Evolutionary conservation across 2,888 invertebrate genomes (phyloP), one percentile per base, ranked within the genome.

Genomic region (Lypha dubia): DNA sequence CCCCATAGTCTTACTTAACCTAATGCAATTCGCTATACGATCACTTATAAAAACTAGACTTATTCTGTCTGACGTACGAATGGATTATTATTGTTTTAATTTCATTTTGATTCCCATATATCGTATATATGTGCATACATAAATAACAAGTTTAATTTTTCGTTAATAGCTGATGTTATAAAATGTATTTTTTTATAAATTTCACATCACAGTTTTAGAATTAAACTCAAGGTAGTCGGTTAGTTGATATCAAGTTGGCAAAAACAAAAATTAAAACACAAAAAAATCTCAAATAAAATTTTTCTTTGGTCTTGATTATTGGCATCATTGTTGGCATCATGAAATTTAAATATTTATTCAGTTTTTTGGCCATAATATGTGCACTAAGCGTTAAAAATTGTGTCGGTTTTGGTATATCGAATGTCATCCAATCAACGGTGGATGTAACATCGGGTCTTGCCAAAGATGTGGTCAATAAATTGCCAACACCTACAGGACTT

Each of bases 401-500:
- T 51, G 38, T 88, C 2, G 87, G 88, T 22, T 88, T 87, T 28
- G 71, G 87, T 5, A 41, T 89, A 4, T 70, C 86, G 17, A 88
- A 90, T 85, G 83, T 91, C 0, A 24, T 90, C 0, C 76, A 86
- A 11, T 89, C 91, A 0, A 68, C 89, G 0, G 79, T 53, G 1
- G 88, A 79, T 53, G 87, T 91, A 6, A 87, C 88, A 9, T 58
- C 75, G n/a, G 88, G 88, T 20, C 79, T 91, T 0, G 87, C 87
- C 8, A 88, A 88, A 20, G 86, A 87, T 46, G 84, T 85, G 17
- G 83, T 80, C 3, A 88, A 87, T 53, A 32, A 87, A 15, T 51
- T 90, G 84, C 90, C 90, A 17, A 87, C 90, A 0, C 90, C 90
- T 1, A 77, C 88, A 35, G 88, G 86, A 3, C 71, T 92, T 3